Base-by-base conservation (phyloP, 2,113 vertebrate genomes). In the Dolichotis patagonum region DNA sequence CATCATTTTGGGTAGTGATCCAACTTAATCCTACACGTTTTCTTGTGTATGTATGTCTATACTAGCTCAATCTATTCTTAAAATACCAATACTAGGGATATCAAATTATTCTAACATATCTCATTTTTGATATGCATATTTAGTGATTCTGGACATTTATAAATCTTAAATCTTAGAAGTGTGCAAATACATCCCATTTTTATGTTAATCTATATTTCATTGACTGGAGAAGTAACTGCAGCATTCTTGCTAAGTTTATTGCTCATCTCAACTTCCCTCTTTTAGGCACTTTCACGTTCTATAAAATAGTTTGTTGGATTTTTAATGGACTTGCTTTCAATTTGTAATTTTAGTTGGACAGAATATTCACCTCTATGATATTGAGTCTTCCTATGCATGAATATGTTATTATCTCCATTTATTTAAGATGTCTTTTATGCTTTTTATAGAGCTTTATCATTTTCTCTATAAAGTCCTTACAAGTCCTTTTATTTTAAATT, bases 241-340 rank as follows among this genome's bases (percentile, higher is more conserved):
- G 3, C 43, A 43, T 73, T 20, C 20, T 87, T 82, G 5, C 10
- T 32, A 17, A 69, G 3, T 69, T 63, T 38, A 60, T 49, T 82
- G 58, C 30, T 30, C 38, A 62, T 54, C 6, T n/a, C 9, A 73
- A 35, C 8, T 81, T 94, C 65, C 11, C 17, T 89, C 17, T 32
- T 63, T 6, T 62, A 38, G 80, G 12, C 54, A 92, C 35, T 94
- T 58, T 81, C 24, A 86, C 65, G 17, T 87, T 91, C 52, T 58
- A 30, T 58, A 41, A 58, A 75, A 41, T 80, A 86, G 2, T 30
- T 49, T 38, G n/a, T 17, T 63, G 1, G 30, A 88, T 32, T 88
- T 95, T 88, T 78, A 78, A 19, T 92, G 35, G 12, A 54, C 14
- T 94, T 91, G 19, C 43, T 89, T 82, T 92, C 54, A 56, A 60